phyloP scores from a whole-genome alignment of 2,113 vertebrate species.

The Toxotes jaculatrix region DNA sequence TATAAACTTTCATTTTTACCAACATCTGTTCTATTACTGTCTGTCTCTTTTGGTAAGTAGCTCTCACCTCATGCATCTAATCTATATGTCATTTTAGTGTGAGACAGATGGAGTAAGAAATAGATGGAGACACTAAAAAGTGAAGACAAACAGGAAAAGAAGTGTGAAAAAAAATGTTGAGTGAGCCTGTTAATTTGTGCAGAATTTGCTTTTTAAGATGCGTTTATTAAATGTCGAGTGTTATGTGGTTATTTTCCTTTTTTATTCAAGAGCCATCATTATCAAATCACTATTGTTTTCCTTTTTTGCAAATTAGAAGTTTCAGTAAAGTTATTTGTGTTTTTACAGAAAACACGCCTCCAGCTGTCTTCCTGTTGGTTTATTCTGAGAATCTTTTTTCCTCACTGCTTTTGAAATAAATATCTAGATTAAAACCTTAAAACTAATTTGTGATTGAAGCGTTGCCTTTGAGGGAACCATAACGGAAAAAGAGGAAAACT shows the following conservation, averaged over 20 bases:
- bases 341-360: not conserved
- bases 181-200: not conserved
- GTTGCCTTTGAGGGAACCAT: not conserved
- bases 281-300: not conserved
- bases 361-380: not conserved
- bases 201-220: not conserved
- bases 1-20: not conserved
- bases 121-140: not conserved
- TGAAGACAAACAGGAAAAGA: not conserved
- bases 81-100: conserved; percentile 20
- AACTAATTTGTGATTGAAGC: not conserved
- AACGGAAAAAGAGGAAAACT: not conserved
- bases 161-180: not conserved
- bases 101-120: conserved; percentile 10
- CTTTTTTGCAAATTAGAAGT: not conserved
- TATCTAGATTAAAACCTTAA: not conserved
- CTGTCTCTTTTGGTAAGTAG: not conserved
- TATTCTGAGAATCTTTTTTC: not conserved
- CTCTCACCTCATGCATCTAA: not conserved
- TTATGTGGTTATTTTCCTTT: not conserved
- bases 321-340: not conserved
- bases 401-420: not conserved
- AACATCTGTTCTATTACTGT: conserved; percentile 23
- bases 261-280: not conserved
- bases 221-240: not conserved